These are phyloP conservation scores for Casuarius casuarius DNA, from an alignment of 2,113 vertebrate genomes.

Conservation along the genomic window DNA sequence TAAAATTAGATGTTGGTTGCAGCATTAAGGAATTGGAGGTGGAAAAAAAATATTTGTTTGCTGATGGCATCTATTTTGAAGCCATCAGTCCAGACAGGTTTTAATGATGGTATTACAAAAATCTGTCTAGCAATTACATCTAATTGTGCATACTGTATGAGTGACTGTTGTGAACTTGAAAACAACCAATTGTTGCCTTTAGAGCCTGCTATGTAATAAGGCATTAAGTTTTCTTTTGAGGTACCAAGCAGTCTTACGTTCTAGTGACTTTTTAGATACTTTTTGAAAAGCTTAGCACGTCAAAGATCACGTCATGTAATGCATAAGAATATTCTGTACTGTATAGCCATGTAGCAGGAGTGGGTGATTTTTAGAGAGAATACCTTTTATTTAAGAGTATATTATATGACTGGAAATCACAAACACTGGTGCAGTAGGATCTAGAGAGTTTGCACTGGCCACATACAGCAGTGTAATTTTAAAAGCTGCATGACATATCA, in stretches of 20 bases:
- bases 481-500: background rate
- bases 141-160: background rate
- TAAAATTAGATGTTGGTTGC: background rate
- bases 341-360: background rate
- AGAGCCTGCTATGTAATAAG: background rate
- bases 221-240: background rate
- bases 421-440: background rate
- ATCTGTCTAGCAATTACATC: background rate
- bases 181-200: background rate
- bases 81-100: accelerated
- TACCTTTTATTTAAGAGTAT: background rate
- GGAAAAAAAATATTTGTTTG: accelerated
- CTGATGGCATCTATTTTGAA: background rate
- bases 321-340: background rate
- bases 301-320: background rate
- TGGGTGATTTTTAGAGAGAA: background rate
- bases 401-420: background rate
- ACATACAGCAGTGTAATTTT: background rate
- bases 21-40: background rate
- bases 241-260: background rate
- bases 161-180: background rate
- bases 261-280: background rate
- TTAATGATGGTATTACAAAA: background rate
- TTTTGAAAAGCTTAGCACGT: background rate
- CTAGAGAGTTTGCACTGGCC: background rate